Conservation (phyloP, 1,140 invertebrate species). For the Drosophila pseudoananassae region DNA sequence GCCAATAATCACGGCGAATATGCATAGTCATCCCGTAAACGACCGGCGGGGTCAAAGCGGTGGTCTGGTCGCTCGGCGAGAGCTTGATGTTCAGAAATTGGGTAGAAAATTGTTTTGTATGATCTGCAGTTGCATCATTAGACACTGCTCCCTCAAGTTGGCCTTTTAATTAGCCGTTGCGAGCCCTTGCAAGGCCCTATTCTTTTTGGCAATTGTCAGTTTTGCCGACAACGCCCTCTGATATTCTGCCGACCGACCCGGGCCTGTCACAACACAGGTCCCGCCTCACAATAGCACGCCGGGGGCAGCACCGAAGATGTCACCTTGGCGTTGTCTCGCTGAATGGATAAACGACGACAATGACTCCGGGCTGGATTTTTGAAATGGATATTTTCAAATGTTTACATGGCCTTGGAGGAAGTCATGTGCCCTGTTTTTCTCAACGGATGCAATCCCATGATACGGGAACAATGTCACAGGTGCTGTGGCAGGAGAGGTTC, state of each 20-base stretch:
- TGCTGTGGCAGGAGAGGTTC: not conserved
- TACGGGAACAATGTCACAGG: conserved; percentile 22
- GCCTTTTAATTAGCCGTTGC: conserved; percentile 29
- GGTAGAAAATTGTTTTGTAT: conserved; percentile 69
- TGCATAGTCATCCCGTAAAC: conserved; percentile 84
- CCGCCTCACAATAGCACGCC: conserved; percentile 43
- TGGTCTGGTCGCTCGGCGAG: conserved; percentile 28
- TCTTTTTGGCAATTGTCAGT: conserved; percentile 49
- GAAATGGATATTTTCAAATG: conserved; percentile 48
- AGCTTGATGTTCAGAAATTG: conserved; percentile 43
- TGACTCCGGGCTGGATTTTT: conserved; percentile 23
- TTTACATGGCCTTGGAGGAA: conserved; percentile 40
- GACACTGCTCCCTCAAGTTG: conserved; percentile 19
- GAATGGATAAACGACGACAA: conserved; percentile 24
- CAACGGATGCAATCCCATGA: not conserved
- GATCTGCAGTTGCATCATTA: conserved; percentile 47
- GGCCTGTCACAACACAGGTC: conserved; percentile 62
- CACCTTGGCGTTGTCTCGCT: conserved; percentile 39
- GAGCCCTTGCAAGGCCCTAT: not conserved
- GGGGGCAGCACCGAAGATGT: conserved; percentile 36
- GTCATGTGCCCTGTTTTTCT: conserved; percentile 9
- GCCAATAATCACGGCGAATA: conserved; percentile 79
- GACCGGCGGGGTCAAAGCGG: conserved; percentile 74
- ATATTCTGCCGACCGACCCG: conserved; percentile 46
- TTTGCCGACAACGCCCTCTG: conserved; percentile 54